Base-by-base conservation (phyloP, 2,113 vertebrate species). In the Syngnathus typhle region DNA sequence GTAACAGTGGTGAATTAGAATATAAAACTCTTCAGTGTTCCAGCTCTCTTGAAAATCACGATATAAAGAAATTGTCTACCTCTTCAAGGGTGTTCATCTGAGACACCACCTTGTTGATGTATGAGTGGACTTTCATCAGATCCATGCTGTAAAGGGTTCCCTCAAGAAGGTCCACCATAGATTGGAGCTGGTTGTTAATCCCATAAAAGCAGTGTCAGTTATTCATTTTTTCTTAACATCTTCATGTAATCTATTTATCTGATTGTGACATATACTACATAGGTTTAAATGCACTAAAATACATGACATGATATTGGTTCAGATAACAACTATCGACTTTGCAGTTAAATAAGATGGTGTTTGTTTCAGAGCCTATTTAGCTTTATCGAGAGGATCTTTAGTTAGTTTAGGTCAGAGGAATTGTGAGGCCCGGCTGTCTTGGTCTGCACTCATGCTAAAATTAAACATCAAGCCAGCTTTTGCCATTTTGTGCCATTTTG, bases 61-160 rank as follows among this genome's bases (percentile, higher is more conserved):
- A 41, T 21, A 18, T 64, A 19, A 37, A 7, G 7, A 62, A 5
- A 6, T 66, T n/a, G 0, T 84, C 80, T 86, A 99, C 97, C 94
- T 98, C 95, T 74, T 99, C 97, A 59, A 99, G 88, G 0, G 87
- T 93, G 91, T 94, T 94, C 95, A 99, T 99, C 91, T 95, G 95
- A 3, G 94, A 90, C 74, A 94, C 87, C 67, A 99, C 93, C 74
- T 95, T 96, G 85, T 84, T 93, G 88, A 98, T 92, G 81, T 98
- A 98, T 64, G 95, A 93, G 56, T 98, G 97, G 32, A 98, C 94
- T 84, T 97, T 98, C 93, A 98, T 89, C 69, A 99, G 88, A 77
- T 98, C 95, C 94, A 99, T 93, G 88, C 95, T 98, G 90, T 94
- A 99, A 41, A 98, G 86, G 0, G 95, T 94, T 47, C 95, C 96